These are phyloP conservation scores for Vanessa tameamea DNA, from an alignment of 1,140 invertebrate species.

Conservation along the genomic window DNA sequence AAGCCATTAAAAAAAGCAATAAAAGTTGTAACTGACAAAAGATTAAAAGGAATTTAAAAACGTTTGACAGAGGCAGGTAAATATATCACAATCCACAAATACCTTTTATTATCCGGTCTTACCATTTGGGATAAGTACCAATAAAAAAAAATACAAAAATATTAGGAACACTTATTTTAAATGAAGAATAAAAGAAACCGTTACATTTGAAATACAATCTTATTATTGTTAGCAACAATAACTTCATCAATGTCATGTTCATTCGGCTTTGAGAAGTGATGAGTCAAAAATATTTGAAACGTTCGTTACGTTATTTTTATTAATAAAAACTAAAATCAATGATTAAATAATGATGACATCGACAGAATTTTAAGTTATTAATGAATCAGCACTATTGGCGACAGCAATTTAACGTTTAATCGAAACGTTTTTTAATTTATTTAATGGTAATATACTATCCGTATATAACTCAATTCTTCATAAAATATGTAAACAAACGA, in stretches of 20 bases:
- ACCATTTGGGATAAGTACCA: background rate
- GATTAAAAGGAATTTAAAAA: too few relatives aligned
- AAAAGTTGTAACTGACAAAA: too few relatives aligned
- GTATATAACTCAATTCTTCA: background rate
- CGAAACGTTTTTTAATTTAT: conserved; percentile 5
- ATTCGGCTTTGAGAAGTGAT: conserved; percentile 1
- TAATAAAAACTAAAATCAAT: conserved; percentile 15
- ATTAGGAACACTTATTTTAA: background rate
- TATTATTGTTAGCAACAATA: background rate
- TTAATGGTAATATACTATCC: conserved; percentile 5
- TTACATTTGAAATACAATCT: background rate
- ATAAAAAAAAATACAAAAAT: background rate
- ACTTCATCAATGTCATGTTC: too few relatives aligned
- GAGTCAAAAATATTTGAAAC: background rate
- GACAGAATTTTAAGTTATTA: conserved; percentile 26
- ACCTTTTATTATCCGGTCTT: too few relatives aligned
- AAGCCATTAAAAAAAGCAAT: too few relatives aligned
- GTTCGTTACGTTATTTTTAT: conserved; percentile 12
- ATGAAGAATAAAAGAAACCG: background rate
- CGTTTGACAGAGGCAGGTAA: too few relatives aligned
- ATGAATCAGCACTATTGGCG: conserved; percentile 23
- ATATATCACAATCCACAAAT: too few relatives aligned
- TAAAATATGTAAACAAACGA: background rate
- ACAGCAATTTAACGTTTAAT: background rate
- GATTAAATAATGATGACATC: conserved; percentile 23